These are phyloP conservation scores for Prenolepis imparis DNA, from an alignment of 2,888 invertebrate genomes.

Conservation along the genomic window DNA sequence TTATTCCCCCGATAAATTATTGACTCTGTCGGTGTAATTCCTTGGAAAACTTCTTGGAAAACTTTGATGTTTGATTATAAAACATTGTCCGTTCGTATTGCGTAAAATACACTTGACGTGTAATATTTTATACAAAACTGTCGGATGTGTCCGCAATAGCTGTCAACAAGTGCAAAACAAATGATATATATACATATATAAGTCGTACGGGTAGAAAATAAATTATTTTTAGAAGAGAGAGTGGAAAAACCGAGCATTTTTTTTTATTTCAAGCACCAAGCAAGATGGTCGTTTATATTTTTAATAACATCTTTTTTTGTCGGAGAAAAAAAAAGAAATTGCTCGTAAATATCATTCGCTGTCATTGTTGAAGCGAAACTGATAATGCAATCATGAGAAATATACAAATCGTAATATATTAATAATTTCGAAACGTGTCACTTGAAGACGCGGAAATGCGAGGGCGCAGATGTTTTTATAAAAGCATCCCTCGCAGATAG, in stretches of 20 bases:
- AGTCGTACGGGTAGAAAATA: neutral
- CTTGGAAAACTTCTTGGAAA: neutral
- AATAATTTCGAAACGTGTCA: neutral
- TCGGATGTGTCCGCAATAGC: neutral
- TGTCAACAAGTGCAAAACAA: conserved; percentile 4
- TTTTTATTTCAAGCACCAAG: no score
- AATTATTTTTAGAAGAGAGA: no score
- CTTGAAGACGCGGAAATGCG: neutral
- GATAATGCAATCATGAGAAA: neutral
- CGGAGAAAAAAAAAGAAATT: neutral
- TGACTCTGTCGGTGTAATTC: neutral
- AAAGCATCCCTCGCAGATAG: neutral
- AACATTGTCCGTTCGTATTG: neutral
- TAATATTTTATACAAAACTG: neutral
- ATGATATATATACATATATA: neutral
- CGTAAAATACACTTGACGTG: neutral
- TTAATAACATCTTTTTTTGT: neutral
- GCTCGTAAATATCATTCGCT: neutral
- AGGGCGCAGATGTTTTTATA: neutral
- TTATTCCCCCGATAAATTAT: neutral
- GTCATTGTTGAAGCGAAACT: neutral
- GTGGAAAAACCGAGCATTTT: neutral
- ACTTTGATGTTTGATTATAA: neutral
- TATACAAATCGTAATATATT: neutral
- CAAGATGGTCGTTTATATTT: neutral